A percentile compares a stretch with the other conserved stretches of the same genome.
Conservation (phyloP, 2,888 invertebrate genomes). For the Germaria angustata region DNA sequence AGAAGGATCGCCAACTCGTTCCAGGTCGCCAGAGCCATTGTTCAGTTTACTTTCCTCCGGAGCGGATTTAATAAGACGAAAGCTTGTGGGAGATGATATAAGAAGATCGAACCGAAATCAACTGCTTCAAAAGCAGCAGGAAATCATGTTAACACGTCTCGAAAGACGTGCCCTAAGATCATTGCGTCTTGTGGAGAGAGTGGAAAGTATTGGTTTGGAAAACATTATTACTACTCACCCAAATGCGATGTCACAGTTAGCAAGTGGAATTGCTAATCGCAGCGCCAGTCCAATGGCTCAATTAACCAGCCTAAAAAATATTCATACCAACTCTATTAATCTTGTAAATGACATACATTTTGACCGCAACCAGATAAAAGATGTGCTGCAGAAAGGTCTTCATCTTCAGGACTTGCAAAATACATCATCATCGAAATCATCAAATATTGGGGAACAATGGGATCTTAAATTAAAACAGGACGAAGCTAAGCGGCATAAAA, state of each 20-base stretch:
- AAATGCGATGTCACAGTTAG: slow-evolving; percentile 83
- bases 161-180: slow-evolving; percentile 81
- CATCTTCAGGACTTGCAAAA: slow-evolving; percentile 47
- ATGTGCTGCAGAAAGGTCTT: slow-evolving; percentile 76
- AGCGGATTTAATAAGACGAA: slow-evolving; percentile 84
- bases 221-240: slow-evolving; percentile 84
- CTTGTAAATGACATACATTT: slow-evolving; percentile 79
- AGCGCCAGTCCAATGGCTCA: slow-evolving; percentile 89
- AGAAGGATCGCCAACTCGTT: slow-evolving; percentile 82
- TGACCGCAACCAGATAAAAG: slow-evolving; percentile 80
- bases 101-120: slow-evolving; percentile 75
- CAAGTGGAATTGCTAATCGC: slow-evolving; percentile 82
- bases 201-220: slow-evolving; percentile 85
- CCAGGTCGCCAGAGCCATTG: slow-evolving; percentile 79
- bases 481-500: slow-evolving; percentile 18
- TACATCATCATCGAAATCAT: slow-evolving; percentile 14
- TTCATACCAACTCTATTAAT: slow-evolving; percentile 78
- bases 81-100: slow-evolving; percentile 82
- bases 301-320: slow-evolving; percentile 85
- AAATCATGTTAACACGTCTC: slow-evolving; percentile 78
- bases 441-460: neutral
- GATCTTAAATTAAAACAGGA: slow-evolving; percentile 2
- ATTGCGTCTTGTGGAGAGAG: slow-evolving; percentile 83
- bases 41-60: slow-evolving; percentile 84
- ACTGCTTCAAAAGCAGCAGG: slow-evolving; percentile 74